A percentile compares a stretch with the other conserved stretches of the same genome.
Evolutionary conservation across 35 echinoderm and acorn worm genomes (phyloP).

Genomic region (Chiridota heheva): DNA sequence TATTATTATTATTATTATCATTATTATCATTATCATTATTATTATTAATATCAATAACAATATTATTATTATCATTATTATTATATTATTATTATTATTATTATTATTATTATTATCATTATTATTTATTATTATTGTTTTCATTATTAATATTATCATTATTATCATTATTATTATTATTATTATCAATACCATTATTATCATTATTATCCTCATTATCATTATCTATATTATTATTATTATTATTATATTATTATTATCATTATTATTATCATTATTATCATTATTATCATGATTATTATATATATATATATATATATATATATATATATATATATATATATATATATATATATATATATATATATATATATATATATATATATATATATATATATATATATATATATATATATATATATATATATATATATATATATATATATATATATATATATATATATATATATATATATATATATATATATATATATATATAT

Average conservation of each 20-base stretch:
- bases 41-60: neutral
- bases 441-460: too few relatives aligned
- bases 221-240: too few relatives aligned
- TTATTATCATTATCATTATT: neutral
- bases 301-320: neutral
- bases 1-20: neutral
- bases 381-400: too few relatives aligned
- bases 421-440: too few relatives aligned
- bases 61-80: slow-evolving; percentile 5
- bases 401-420: too few relatives aligned
- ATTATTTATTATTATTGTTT: neutral
- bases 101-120: neutral
- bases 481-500: too few relatives aligned
- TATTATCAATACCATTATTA: too few relatives aligned
- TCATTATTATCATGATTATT: too few relatives aligned
- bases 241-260: neutral
- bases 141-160: too few relatives aligned
- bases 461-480: too few relatives aligned
- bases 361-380: neutral
- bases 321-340: neutral
- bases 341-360: neutral
- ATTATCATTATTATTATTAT: neutral
- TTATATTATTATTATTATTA: neutral
- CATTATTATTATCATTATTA: neutral
- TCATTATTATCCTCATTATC: too few relatives aligned